These are phyloP conservation scores for Stylophora pistillata DNA, from an alignment of 64 coral and sea anemone species.

Conservation along the genomic window DNA sequence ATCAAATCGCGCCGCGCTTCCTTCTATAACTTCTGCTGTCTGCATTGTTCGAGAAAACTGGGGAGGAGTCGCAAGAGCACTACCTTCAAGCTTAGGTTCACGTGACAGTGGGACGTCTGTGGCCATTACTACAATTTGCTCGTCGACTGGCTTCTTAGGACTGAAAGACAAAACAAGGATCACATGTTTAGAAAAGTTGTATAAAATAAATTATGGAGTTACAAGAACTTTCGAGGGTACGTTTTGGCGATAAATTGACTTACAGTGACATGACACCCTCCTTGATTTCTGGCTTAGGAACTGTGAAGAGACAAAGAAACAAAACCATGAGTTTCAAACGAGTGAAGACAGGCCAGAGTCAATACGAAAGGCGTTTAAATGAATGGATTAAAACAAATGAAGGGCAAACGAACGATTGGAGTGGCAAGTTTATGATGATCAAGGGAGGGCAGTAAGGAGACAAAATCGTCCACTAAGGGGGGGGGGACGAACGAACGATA, in stretches of 20 bases:
- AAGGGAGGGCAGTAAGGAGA: no score
- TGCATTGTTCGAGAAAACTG: constrained; percentile 47
- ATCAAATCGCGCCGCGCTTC: constrained; percentile 38
- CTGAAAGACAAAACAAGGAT: not conserved
- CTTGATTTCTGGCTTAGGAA: constrained; percentile 10
- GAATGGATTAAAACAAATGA: no score
- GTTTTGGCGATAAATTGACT: not conserved
- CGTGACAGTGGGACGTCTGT: constrained; percentile 43
- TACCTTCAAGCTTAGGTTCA: constrained; percentile 9
- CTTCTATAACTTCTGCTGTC: constrained; percentile 35
- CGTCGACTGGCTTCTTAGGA: constrained; percentile 55
- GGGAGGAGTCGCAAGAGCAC: constrained; percentile 40
- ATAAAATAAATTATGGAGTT: not conserved
- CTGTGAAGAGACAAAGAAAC: constrained; percentile 9
- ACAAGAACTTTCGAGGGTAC: not conserved
- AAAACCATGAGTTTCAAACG: not conserved
- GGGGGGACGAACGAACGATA: no score
- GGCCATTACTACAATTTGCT: constrained; percentile 36
- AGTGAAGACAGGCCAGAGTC: not conserved
- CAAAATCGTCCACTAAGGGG: no score
- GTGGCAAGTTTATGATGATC: no score
- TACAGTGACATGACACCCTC: constrained; percentile 61
- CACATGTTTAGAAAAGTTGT: not conserved
- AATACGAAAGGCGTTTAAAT: not conserved
- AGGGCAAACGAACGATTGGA: no score